These are phyloP conservation scores for Psittacula derbiana DNA, from an alignment of 2,797 vertebrate species.

Conservation along the genomic window DNA sequence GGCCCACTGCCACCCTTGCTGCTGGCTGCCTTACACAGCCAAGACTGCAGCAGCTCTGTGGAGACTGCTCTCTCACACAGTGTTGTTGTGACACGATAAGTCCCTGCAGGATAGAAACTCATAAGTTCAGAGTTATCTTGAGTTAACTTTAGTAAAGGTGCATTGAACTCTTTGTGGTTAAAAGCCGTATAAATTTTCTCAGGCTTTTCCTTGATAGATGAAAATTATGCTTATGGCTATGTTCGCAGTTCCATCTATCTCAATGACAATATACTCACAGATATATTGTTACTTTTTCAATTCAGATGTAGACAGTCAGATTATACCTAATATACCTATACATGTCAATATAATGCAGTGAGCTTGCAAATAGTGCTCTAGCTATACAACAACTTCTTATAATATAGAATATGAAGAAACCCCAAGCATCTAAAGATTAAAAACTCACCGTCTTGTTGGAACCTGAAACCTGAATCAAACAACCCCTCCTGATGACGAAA, in stretches of 20 bases:
- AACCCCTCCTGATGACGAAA: background rate
- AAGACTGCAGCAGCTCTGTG: background rate
- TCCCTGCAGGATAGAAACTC: background rate
- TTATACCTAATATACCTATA: background rate
- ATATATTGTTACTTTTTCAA: background rate
- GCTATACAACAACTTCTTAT: background rate
- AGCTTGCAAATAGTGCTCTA: background rate
- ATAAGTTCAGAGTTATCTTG: background rate
- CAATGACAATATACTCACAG: background rate
- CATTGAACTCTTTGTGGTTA: background rate
- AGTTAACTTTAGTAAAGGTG: background rate
- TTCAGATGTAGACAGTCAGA: background rate
- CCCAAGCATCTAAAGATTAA: background rate
- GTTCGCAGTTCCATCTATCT: background rate
- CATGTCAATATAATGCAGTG: background rate
- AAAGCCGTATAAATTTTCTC: background rate
- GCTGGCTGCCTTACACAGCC: background rate
- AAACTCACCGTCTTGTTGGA: background rate
- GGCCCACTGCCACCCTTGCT: accelerated
- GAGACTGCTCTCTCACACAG: background rate
- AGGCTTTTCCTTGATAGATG: background rate
- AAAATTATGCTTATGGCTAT: background rate
- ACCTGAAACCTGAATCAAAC: background rate
- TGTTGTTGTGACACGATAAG: accelerated
- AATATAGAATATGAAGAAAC: background rate